These are phyloP conservation scores for Catostylus mosaicus DNA, from an alignment of 30 jellyfish, hydroid and myxozoan genomes.

Conservation along the genomic window DNA sequence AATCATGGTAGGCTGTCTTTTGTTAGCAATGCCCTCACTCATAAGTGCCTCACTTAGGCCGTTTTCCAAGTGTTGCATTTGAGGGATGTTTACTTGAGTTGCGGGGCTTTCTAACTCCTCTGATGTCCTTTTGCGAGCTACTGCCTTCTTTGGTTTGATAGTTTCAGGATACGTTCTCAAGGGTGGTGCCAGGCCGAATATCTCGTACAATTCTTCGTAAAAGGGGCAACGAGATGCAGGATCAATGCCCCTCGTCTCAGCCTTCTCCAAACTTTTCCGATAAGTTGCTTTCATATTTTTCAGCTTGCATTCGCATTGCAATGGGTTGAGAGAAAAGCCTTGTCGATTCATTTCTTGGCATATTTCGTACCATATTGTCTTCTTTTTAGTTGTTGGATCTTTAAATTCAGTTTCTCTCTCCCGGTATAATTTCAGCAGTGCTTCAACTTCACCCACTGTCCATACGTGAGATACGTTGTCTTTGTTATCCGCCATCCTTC, in stretches of 20 bases:
- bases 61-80: constrained; percentile 10
- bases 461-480: constrained; percentile 47
- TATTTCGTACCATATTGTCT: constrained; percentile 69
- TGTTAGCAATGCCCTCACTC: not conserved
- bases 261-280: constrained; percentile 64
- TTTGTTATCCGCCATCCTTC: constrained; percentile 2
- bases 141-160: not conserved
- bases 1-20: no score
- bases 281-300: constrained; percentile 68
- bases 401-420: constrained; percentile 54
- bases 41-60: constrained; percentile 46
- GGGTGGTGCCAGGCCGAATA: constrained; percentile 68
- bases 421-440: constrained; percentile 37
- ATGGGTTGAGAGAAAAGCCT: constrained; percentile 49
- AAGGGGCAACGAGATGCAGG: constrained; percentile 62
- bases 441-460: constrained; percentile 52
- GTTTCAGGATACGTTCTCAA: constrained; percentile 50
- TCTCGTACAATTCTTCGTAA: constrained; percentile 61
- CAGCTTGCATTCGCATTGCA: constrained; percentile 76
- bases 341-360: constrained; percentile 53
- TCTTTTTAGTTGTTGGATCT: constrained; percentile 68
- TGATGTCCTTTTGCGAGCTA: constrained; percentile 27
- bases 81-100: constrained; percentile 22
- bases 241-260: constrained; percentile 42
- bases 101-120: constrained; percentile 29